Evolutionary conservation across 2,797 vertebrate species (phyloP).

Genomic region (Pyrocephalus nanus): DNA sequence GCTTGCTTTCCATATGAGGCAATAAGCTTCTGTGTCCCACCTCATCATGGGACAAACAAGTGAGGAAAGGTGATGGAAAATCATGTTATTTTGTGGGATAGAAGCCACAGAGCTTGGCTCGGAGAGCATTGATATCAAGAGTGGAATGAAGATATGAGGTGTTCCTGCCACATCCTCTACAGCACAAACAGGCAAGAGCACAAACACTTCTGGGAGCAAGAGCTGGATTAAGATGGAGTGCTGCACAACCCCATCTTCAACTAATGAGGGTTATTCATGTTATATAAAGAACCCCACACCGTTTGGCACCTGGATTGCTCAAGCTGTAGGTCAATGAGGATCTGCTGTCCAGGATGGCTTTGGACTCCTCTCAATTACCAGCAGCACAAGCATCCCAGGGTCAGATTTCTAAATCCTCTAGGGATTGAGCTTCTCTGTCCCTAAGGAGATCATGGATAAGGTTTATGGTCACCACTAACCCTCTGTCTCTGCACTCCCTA

Average conservation of each 20-base stretch:
- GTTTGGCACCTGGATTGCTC: background rate
- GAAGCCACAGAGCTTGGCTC: background rate
- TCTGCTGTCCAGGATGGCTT: background rate
- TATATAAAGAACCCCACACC: background rate
- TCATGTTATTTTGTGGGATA: background rate
- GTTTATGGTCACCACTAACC: background rate
- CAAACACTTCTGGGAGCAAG: background rate
- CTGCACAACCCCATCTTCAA: background rate
- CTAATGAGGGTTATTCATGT: background rate
- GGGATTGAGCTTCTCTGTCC: background rate
- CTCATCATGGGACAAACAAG: accelerated
- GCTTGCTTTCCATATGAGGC: accelerated
- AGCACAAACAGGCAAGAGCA: background rate
- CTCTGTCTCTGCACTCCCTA: background rate
- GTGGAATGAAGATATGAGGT: background rate
- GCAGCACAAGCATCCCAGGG: background rate
- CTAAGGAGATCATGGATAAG: background rate
- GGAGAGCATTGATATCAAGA: background rate
- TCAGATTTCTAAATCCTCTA: background rate
- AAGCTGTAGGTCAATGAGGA: background rate
- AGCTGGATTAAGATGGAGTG: background rate
- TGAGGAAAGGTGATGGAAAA: background rate
- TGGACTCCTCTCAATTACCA: background rate
- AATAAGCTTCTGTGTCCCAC: background rate
- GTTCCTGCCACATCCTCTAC: background rate